Evolutionary conservation across 2,113 vertebrate species (phyloP).

Genomic region (Nansenia antarctica): DNA sequence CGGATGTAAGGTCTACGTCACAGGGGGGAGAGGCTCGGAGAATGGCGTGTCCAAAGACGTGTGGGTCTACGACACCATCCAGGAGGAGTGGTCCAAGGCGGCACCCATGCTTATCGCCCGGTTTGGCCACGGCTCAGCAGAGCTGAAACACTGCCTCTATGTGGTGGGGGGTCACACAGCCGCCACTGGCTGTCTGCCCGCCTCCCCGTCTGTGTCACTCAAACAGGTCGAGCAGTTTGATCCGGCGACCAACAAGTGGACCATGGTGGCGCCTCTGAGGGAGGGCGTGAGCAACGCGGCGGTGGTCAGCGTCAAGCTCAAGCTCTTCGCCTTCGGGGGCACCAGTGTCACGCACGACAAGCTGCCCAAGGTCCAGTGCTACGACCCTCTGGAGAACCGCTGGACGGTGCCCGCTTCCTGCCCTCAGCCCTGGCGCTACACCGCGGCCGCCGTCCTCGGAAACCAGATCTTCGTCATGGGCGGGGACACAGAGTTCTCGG

Average conservation of each 20-base stretch:
- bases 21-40: conserved; percentile 81
- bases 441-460: conserved; percentile 80
- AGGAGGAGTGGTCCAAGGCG: conserved; percentile 84
- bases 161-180: conserved; percentile 84
- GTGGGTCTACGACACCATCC: conserved; percentile 84
- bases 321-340: conserved; percentile 84
- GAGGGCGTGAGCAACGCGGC: conserved; percentile 86
- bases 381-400: conserved; percentile 80
- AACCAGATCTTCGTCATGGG: conserved; percentile 85
- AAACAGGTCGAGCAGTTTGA: conserved; percentile 87
- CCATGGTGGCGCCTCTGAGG: conserved; percentile 81
- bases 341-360: conserved; percentile 83
- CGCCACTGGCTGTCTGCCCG: conserved; percentile 79
- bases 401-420: conserved; percentile 82
- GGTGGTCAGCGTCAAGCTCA: conserved; percentile 82
- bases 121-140: conserved; percentile 83
- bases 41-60: conserved; percentile 85
- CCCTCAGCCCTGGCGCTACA: conserved; percentile 85
- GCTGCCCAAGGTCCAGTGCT: conserved; percentile 85
- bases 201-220: conserved; percentile 82
- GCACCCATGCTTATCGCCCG: conserved; percentile 84
- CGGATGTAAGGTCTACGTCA: conserved; percentile 84
- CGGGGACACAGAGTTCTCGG: conserved; percentile 83
- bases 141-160: conserved; percentile 81
- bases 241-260: conserved; percentile 83